phyloP scores from a whole-genome alignment of 2,888 invertebrate species.

The Eupithecia vulgata region DNA sequence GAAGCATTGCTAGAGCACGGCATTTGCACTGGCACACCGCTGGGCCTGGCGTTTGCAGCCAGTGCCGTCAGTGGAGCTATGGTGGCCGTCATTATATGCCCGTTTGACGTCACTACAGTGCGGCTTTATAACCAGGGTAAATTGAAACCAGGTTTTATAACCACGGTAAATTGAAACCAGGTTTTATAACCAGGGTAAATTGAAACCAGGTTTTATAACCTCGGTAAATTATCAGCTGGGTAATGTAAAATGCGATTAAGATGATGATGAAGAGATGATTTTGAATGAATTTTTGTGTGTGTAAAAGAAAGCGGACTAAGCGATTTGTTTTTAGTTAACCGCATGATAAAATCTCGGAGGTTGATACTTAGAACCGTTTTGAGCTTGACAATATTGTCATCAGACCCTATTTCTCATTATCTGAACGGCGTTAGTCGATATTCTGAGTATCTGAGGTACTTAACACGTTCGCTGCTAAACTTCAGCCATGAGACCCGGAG shows the following conservation, averaged over 20 bases:
- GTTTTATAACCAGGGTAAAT: constrained; percentile 93
- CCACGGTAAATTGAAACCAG: constrained; percentile 87
- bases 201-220: constrained; percentile 85
- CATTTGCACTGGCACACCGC: constrained; percentile 61
- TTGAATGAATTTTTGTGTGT: constrained; percentile 1
- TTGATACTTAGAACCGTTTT: not conserved
- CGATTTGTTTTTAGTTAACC: not conserved
- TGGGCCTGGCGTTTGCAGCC: constrained; percentile 79
- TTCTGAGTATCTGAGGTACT: too few relatives aligned
- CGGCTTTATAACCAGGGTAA: constrained; percentile 94
- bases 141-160: constrained; percentile 83
- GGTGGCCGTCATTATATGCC: constrained; percentile 91
- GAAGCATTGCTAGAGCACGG: constrained; percentile 64
- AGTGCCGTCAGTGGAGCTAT: constrained; percentile 91
- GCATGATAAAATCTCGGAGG: not conserved
- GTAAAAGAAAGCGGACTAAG: not conserved
- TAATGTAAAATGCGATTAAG: too few relatives aligned
- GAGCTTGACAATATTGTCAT: too few relatives aligned
- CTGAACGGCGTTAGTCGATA: too few relatives aligned
- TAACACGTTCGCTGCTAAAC: too few relatives aligned
- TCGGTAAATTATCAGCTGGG: constrained; percentile 83
- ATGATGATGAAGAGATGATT: too few relatives aligned
- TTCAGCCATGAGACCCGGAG: too few relatives aligned
- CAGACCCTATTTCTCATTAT: too few relatives aligned
- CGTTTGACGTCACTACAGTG: constrained; percentile 94